phyloP scores from a whole-genome alignment of 2,888 invertebrate genomes.

The Patella depressa region DNA sequence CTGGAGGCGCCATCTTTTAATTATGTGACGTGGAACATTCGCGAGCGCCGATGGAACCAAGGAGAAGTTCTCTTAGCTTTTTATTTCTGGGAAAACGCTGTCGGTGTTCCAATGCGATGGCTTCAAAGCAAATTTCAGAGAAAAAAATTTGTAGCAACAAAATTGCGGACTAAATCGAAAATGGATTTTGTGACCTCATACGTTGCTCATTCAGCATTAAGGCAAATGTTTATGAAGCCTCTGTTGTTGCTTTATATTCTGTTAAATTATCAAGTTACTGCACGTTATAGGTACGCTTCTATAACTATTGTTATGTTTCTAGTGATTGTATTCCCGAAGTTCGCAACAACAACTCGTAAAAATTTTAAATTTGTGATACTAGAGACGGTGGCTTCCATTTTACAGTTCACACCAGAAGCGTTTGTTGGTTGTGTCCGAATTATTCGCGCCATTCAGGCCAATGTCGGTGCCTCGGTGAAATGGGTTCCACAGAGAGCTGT shows the following conservation, averaged over 20 bases:
- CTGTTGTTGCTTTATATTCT: conserved; percentile 53
- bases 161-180: conserved; percentile 55
- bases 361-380: conserved; percentile 58
- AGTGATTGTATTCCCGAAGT: conserved; percentile 61
- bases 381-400: conserved; percentile 58
- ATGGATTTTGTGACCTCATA: conserved; percentile 60
- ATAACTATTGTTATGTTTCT: conserved; percentile 59
- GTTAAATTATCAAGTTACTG: conserved; percentile 52
- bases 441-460: conserved; percentile 54
- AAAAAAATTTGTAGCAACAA: conserved; percentile 55
- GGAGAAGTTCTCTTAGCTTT: conserved; percentile 60
- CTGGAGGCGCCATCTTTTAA: conserved; percentile 60
- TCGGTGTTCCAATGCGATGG: conserved; percentile 56
- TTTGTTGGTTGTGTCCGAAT: conserved; percentile 61
- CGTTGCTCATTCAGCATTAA: conserved; percentile 58
- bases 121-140: conserved; percentile 54
- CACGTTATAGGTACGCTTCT: conserved; percentile 56
- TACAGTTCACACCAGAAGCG: conserved; percentile 64
- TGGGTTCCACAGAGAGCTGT: conserved; percentile 64
- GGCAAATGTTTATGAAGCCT: conserved; percentile 65
- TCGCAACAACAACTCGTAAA: conserved; percentile 54
- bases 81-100: conserved; percentile 59
- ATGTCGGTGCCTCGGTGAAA: conserved; percentile 52
- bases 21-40: conserved; percentile 62
- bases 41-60: conserved; percentile 61